Percentiles rank a stretch among this genome's conserved stretches.
Conservation (phyloP, 1,140 invertebrate species). For the Calliphora vicina region DNA sequence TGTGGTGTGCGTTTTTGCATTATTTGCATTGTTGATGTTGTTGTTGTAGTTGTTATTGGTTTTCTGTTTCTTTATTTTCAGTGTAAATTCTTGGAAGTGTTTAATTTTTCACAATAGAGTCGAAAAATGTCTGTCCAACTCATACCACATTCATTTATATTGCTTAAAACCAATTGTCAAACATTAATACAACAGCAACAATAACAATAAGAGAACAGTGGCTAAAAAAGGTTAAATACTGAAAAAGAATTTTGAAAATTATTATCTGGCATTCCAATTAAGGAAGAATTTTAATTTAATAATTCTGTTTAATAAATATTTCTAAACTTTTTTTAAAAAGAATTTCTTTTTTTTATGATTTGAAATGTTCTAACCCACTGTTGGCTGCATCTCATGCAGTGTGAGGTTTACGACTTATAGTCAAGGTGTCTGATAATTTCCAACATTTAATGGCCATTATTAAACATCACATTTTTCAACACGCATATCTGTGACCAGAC, state of each 20-base stretch:
- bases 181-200: background rate
- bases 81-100: constrained; percentile 27
- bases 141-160: constrained; percentile 24
- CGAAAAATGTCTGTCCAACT: background rate
- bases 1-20: background rate
- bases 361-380: background rate
- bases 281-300: too few relatives aligned
- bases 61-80: constrained; percentile 21
- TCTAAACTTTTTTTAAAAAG: too few relatives aligned
- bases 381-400: constrained; percentile 12
- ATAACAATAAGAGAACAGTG: background rate
- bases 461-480: constrained; percentile 64
- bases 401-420: constrained; percentile 57
- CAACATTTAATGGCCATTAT: constrained; percentile 63
- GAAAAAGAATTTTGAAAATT: too few relatives aligned
- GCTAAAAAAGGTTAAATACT: background rate
- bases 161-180: constrained; percentile 29
- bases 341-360: too few relatives aligned
- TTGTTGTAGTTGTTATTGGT: constrained; percentile 46
- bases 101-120: constrained; percentile 30
- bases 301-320: too few relatives aligned
- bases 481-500: constrained; percentile 49
- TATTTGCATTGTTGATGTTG: background rate
- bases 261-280: too few relatives aligned
- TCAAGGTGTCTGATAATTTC: constrained; percentile 62